Evolutionary conservation across 2,113 vertebrate genomes (phyloP).

Genomic region (Coracopsis vasa): DNA sequence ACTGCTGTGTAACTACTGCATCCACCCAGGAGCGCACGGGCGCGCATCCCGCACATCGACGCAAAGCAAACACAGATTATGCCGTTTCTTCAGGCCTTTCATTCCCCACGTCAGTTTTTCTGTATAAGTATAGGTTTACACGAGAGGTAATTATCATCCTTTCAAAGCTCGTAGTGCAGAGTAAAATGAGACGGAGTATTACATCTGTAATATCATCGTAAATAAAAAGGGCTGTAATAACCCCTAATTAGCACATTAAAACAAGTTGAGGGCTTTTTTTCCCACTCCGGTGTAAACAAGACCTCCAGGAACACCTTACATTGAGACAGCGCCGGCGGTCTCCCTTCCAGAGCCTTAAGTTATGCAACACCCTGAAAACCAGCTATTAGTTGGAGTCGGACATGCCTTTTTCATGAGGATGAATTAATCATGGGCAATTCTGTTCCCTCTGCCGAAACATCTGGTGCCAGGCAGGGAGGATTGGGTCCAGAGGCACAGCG

Average conservation of each 20-base stretch:
- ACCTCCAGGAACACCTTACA: conserved; percentile 52
- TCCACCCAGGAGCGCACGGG: neutral
- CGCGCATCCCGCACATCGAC: neutral
- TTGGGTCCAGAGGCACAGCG: neutral
- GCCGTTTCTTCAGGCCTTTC: conserved; percentile 42
- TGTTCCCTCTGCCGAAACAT: neutral
- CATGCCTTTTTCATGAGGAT: neutral
- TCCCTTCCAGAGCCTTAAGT: conserved; percentile 44
- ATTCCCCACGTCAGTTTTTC: conserved; percentile 58
- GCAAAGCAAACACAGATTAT: conserved; percentile 2
- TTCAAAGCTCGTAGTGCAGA: conserved; percentile 59
- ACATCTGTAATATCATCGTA: conserved; percentile 68
- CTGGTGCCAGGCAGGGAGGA: neutral
- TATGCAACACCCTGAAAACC: neutral
- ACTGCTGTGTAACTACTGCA: neutral
- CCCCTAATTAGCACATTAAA: conserved; percentile 78
- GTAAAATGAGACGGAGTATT: conserved; percentile 68
- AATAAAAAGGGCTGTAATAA: conserved; percentile 78
- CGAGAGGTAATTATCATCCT: conserved; percentile 72
- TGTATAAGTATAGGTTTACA: conserved; percentile 65
- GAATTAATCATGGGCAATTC: neutral
- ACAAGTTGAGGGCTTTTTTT: conserved; percentile 53
- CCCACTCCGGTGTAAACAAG: conserved; percentile 52
- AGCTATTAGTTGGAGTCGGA: neutral
- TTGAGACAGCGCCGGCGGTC: neutral